Evolutionary conservation across 2,113 vertebrate species (phyloP), one percentile per base, ranked within the genome.

Genomic region (Phaethornis superciliosus): DNA sequence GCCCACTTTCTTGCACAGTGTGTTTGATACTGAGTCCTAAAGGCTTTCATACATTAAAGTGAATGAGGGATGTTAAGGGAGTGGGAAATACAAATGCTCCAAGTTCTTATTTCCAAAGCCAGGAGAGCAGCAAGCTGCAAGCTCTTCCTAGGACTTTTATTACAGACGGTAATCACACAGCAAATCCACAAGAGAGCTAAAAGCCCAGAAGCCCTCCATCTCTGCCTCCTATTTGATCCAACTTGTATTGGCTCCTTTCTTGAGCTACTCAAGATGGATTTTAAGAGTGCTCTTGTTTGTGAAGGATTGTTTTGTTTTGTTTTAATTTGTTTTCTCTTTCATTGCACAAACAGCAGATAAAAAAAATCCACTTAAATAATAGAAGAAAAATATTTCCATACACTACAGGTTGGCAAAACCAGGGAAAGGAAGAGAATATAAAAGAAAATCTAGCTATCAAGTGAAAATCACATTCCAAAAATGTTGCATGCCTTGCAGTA

Each of bases 391-490:
- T 87, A 81, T 58, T 94, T 83, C 62, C 63, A 63, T 35, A 4
- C 95, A 71, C 67, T 91, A 23, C 33, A 32, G 54, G 55, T 70
- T 90, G 80, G 68, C 8, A 9, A 93, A 89, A 91, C 21, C 10
- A 68, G 6, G 49, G 49, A 75, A 89, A 89, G 28, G 49, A 85
- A 90, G 33, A 93, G 5, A 77, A 75, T 56, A 71, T 74, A 56
- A 80, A 88, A 94, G 55, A 91, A 79, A 92, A 95, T 40, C 47
- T 83, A 77, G 33, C 90, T 96, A 89, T 93, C 37, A 30, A 81
- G 59, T 84, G 51, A 72, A 96, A 96, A 96, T 92, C 81, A 64
- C 46, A 89, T 92, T 95, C 62, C 55, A 86, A 47, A 85, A 63
- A 82, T 54, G 65, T 67, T 93, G 65, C 51, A 52, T 0, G 0